A percentile compares a stretch with the other conserved stretches of the same genome.
phyloP scores from a whole-genome alignment of 1,140 invertebrate species.

The Pachyrhynchus sulphureomaculatus region DNA sequence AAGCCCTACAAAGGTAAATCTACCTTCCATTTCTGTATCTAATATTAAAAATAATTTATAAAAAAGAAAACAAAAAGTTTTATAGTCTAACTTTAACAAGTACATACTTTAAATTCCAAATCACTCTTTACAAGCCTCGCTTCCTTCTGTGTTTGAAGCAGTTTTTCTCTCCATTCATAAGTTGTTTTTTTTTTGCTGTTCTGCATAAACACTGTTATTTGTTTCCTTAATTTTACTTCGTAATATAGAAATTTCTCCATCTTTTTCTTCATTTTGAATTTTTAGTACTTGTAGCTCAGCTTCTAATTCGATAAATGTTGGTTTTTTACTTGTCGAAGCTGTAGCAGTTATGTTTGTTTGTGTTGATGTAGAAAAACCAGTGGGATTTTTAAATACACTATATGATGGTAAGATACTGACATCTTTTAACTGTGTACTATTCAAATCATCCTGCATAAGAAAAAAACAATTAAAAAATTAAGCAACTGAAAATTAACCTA shows the following conservation, averaged over 20 bases:
- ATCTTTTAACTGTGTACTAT: background rate
- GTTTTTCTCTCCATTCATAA: conserved; percentile 40
- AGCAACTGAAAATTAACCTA: conserved; percentile 11
- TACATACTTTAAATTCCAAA: conserved; percentile 41
- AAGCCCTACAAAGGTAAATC: no score
- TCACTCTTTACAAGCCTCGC: conserved; percentile 37
- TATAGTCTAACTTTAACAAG: no score
- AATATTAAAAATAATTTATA: no score
- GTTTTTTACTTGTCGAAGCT: background rate
- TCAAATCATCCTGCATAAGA: conserved; percentile 6
- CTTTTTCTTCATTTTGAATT: conserved; percentile 36
- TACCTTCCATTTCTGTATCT: no score
- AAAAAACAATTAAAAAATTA: background rate
- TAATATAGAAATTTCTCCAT: conserved; percentile 40
- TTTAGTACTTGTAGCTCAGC: conserved; percentile 29
- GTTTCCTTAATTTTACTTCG: conserved; percentile 35
- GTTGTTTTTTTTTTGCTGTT: conserved; percentile 33
- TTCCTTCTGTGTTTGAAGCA: conserved; percentile 31
- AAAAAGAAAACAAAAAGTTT: no score
- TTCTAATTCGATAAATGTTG: conserved; percentile 20
- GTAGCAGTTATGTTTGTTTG: conserved; percentile 20
- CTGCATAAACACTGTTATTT: conserved; percentile 15
- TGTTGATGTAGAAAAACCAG: conserved; percentile 33
- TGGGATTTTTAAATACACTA: conserved; percentile 35
- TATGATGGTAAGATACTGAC: conserved; percentile 24